These are phyloP conservation scores for Apis mellifera DNA, from an alignment of 1,140 invertebrate genomes.

Conservation along the genomic window Amel_HAv3.1 CM009946.2:6842501-6843000, in stretches of 20 bases:
- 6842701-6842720: background rate
- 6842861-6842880: background rate
- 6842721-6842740: background rate
- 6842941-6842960: background rate
- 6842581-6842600: background rate
- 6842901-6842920: background rate
- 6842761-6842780: background rate
- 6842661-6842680: background rate
- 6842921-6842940: background rate
- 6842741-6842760: slow-evolving; percentile 9
- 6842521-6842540: too few species aligned
- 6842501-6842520: too few species aligned
- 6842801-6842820: background rate
- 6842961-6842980: background rate
- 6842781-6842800: background rate
- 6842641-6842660: background rate
- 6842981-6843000: background rate
- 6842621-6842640: too few species aligned
- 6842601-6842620: too few species aligned
- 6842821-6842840: background rate
- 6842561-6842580: too few species aligned
- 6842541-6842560: too few species aligned
- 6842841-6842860: background rate
- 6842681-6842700: background rate
- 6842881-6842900: background rate